Conservation (phyloP, 2,113 vertebrate genomes). For the Callionymus lyra region DNA sequence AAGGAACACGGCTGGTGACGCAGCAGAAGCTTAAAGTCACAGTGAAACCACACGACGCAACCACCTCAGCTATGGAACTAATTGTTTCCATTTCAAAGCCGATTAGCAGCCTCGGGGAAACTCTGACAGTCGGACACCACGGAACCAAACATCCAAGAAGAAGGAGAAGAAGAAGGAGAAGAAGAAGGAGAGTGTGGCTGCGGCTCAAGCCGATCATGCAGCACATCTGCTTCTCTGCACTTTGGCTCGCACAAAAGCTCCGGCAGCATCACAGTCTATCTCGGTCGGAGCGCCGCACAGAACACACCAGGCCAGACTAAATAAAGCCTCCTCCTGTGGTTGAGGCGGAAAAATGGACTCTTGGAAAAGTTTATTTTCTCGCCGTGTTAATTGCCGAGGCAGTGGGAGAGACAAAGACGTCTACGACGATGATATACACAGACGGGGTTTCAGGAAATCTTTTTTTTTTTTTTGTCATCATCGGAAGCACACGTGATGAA, state of each 20-base stretch:
- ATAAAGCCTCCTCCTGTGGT: constrained; percentile 31
- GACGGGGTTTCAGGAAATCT: too few relatives aligned
- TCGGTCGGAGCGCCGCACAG: constrained; percentile 26
- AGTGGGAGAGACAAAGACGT: constrained; percentile 20
- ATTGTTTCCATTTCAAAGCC: constrained; percentile 60
- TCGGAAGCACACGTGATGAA: too few relatives aligned
- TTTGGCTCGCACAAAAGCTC: constrained; percentile 17
- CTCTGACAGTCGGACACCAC: constrained; percentile 43
- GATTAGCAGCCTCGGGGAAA: constrained; percentile 52
- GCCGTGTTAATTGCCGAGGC: constrained; percentile 32
- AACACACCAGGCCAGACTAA: constrained; percentile 30
- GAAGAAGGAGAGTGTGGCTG: constrained; percentile 13
- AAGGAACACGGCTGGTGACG: constrained; percentile 23
- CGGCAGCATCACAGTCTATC: constrained; percentile 28
- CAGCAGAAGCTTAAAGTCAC: constrained; percentile 17
- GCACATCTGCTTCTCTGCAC: constrained; percentile 39
- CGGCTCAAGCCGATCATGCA: constrained; percentile 24
- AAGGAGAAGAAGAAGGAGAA: constrained; percentile 22
- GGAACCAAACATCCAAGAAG: constrained; percentile 40
- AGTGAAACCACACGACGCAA: constrained; percentile 21
- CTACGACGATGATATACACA: too few relatives aligned
- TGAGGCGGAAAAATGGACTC: constrained; percentile 24
- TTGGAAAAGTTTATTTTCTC: constrained; percentile 22
- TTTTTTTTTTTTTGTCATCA: too few relatives aligned
- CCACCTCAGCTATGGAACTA: constrained; percentile 43